A percentile compares a stretch with the other conserved stretches of the same genome.
Conservation (phyloP, 2,888 invertebrate species). For the Drosophila nr. perissopoda region DNA sequence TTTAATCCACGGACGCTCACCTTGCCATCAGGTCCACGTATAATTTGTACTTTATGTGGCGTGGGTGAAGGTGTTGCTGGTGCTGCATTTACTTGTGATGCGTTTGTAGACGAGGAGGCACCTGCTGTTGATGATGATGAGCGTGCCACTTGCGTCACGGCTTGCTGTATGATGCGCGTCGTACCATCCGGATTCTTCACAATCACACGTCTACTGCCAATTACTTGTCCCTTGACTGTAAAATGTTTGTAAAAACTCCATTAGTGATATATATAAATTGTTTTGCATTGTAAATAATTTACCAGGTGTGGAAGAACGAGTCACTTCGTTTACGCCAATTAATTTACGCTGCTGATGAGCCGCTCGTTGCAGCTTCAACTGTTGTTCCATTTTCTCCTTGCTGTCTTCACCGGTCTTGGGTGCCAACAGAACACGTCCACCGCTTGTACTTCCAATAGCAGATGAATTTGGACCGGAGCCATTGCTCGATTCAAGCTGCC, state of each 20-base stretch:
- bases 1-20: slow-evolving; percentile 95
- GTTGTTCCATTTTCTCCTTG: slow-evolving; percentile 96
- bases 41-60: slow-evolving; percentile 94
- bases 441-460: slow-evolving; percentile 69
- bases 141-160: slow-evolving; percentile 86
- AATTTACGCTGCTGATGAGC: slow-evolving; percentile 94
- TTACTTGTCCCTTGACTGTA: slow-evolving; percentile 76
- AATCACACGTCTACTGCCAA: slow-evolving; percentile 84
- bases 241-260: not conserved
- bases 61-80: slow-evolving; percentile 87
- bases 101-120: slow-evolving; percentile 81
- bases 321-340: slow-evolving; percentile 72
- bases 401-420: slow-evolving; percentile 87
- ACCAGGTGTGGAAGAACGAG: slow-evolving; percentile 71
- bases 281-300: not conserved
- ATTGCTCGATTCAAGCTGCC: slow-evolving; percentile 89
- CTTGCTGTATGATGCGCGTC: slow-evolving; percentile 88
- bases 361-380: slow-evolving; percentile 93
- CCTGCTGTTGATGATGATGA: slow-evolving; percentile 86
- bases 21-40: slow-evolving; percentile 95
- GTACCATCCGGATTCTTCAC: slow-evolving; percentile 87
- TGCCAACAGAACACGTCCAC: slow-evolving; percentile 85
- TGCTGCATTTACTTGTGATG: slow-evolving; percentile 29
- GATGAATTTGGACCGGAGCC: slow-evolving; percentile 54
- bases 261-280: not conserved